Evolutionary conservation across 1,140 invertebrate species (phyloP).

Genomic region (Drosophila kanapiae): DNA sequence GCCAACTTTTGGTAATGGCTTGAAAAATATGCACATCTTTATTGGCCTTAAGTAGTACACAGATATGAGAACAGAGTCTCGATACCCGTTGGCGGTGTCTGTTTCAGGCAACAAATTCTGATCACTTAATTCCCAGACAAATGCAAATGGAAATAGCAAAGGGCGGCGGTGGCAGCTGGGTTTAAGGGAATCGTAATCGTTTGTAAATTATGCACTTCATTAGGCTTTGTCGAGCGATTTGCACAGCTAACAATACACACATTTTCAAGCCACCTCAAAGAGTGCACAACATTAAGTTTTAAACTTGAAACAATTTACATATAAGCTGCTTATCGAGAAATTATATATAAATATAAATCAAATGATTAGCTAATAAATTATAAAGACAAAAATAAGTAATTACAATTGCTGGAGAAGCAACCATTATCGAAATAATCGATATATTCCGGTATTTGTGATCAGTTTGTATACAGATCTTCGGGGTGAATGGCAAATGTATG

Average conservation of each 20-base stretch:
- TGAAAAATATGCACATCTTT: conserved; percentile 55
- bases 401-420: no score
- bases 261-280: neutral
- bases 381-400: no score
- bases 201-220: conserved; percentile 64
- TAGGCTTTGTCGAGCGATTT: conserved; percentile 39
- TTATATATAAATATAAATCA: no score
- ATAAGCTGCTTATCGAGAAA: no score
- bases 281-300: conserved; percentile 3
- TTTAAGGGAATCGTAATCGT: conserved; percentile 44
- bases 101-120: conserved; percentile 44
- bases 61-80: conserved; percentile 13
- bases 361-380: no score
- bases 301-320: neutral
- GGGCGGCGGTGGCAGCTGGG: neutral
- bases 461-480: no score
- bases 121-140: conserved; percentile 42
- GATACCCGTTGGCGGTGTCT: conserved; percentile 11
- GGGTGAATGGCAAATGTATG: no score
- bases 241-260: conserved; percentile 1
- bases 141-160: conserved; percentile 11
- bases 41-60: conserved; percentile 43
- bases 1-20: conserved; percentile 44
- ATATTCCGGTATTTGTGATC: no score
- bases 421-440: no score